phyloP scores from a whole-genome alignment of 2,888 invertebrate species.

The Drosophila melanosoma region DNA sequence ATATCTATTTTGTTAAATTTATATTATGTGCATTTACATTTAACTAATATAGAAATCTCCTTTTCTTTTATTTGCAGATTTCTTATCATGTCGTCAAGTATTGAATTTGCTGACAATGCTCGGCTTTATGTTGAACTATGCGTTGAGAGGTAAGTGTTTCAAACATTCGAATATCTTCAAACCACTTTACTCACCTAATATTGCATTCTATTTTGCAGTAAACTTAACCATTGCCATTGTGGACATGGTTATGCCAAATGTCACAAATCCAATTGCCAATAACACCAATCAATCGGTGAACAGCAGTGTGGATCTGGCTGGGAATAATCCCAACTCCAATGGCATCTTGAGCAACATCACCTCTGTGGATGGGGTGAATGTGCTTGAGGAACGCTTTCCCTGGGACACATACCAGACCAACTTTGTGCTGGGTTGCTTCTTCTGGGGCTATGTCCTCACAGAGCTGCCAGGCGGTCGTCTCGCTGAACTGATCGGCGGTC shows the following conservation, averaged over 20 bases:
- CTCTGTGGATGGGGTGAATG: constrained; percentile 47
- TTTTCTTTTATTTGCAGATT: constrained; percentile 86
- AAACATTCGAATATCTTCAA: background rate
- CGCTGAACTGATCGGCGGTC: constrained; percentile 93
- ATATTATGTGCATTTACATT: background rate
- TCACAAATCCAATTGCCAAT: constrained; percentile 23
- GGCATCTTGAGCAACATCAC: constrained; percentile 25
- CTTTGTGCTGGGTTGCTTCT: constrained; percentile 93
- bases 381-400: constrained; percentile 86
- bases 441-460: constrained; percentile 96
- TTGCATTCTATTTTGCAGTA: constrained; percentile 84
- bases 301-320: background rate
- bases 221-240: constrained; percentile 95
- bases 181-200: background rate
- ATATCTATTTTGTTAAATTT: background rate
- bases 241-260: constrained; percentile 88
- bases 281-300: constrained; percentile 17
- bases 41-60: background rate
- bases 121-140: constrained; percentile 96
- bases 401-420: constrained; percentile 94
- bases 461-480: constrained; percentile 95
- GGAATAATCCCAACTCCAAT: constrained; percentile 2
- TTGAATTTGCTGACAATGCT: constrained; percentile 93
- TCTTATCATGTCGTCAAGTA: constrained; percentile 91
- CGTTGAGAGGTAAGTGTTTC: constrained; percentile 86